These are phyloP conservation scores for Agrilus cyanescens DNA, from an alignment of 2,888 invertebrate species.

Conservation along the genomic window DNA sequence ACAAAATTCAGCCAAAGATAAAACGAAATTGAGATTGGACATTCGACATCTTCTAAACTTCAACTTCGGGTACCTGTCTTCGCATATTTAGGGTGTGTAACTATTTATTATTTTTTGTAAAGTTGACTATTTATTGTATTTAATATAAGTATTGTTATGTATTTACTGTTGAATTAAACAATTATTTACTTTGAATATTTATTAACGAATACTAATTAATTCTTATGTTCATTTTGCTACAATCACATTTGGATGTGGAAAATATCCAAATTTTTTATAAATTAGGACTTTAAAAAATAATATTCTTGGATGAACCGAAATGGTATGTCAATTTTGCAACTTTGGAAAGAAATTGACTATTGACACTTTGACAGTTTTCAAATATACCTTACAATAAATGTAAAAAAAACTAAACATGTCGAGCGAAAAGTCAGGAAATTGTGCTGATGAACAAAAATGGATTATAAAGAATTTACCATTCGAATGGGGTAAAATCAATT, in stretches of 20 bases:
- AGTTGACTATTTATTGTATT: slow-evolving; percentile 10
- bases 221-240: no score
- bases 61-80: no score
- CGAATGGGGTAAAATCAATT: slow-evolving; percentile 14
- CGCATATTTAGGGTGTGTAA: slow-evolving; percentile 2
- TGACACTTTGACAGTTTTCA: no score
- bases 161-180: neutral
- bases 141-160: slow-evolving; percentile 4
- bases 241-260: no score
- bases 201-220: no score
- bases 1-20: slow-evolving; percentile 21
- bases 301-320: no score
- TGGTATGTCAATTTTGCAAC: no score
- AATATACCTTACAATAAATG: no score
- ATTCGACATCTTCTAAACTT: neutral
- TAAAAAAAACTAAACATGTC: slow-evolving; percentile 3
- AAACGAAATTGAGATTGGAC: slow-evolving; percentile 4
- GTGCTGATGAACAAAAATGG: slow-evolving; percentile 12
- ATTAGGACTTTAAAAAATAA: no score
- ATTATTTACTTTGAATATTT: no score
- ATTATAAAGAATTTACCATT: slow-evolving; percentile 16
- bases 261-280: no score
- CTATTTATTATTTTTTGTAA: slow-evolving; percentile 16
- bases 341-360: no score
- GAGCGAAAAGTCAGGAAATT: slow-evolving; percentile 1